Conservation (phyloP, 2,888 invertebrate species). For the Melikaiella ostensackeni region DNA sequence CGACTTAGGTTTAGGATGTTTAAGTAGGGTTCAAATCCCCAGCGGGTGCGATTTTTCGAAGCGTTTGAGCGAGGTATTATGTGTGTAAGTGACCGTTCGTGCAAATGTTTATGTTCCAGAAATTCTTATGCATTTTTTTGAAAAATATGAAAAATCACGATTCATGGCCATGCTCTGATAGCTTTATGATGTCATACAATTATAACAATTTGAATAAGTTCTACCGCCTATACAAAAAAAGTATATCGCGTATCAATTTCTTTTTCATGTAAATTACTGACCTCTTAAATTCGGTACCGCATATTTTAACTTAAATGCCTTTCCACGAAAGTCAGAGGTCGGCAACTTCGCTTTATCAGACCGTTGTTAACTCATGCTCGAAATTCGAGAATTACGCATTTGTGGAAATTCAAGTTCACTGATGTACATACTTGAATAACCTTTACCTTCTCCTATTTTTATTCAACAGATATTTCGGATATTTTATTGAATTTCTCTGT, state of each 20-base stretch:
- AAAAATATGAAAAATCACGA: too few relatives aligned
- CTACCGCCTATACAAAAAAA: background rate
- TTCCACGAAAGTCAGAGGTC: conserved; percentile 5
- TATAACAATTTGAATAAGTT: background rate
- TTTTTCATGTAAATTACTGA: conserved; percentile 13
- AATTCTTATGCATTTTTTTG: too few relatives aligned
- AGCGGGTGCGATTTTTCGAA: too few relatives aligned
- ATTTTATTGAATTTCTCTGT: background rate
- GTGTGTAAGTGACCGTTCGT: too few relatives aligned
- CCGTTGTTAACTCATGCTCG: background rate
- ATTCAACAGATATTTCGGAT: background rate
- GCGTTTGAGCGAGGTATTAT: too few relatives aligned
- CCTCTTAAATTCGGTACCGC: background rate
- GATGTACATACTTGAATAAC: background rate
- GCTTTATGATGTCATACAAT: background rate
- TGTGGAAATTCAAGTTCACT: background rate
- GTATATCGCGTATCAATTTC: background rate
- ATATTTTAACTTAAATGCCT: conserved; percentile 1
- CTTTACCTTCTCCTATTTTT: background rate
- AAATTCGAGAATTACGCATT: background rate
- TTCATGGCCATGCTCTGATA: too few relatives aligned
- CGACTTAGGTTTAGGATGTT: too few relatives aligned
- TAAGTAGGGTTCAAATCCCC: too few relatives aligned
- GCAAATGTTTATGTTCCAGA: too few relatives aligned
- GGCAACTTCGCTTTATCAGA: conserved; percentile 7